Evolutionary conservation across 1,140 invertebrate species (phyloP), one percentile per base, ranked within the genome.

Genomic region (Gryon sp.): DNA sequence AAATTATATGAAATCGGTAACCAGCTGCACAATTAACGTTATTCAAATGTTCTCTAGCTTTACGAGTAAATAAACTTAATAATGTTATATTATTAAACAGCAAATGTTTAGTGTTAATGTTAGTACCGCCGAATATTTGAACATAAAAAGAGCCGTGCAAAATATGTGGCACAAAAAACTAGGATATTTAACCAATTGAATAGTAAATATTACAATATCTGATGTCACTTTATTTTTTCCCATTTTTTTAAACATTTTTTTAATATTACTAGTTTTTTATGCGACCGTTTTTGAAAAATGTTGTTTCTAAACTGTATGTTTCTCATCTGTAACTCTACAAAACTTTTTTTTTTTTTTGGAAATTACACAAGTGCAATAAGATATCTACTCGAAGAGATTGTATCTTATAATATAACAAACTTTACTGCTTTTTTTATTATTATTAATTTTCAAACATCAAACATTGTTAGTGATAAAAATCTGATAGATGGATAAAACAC

Each of bases 1-100:
- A 8, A 46, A 46, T 60, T 22, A 36, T 38, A 28, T 41, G 4
- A 41, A 73, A 16, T 59, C 30, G 19, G 22, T 52, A 57, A 52
- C 53, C 55, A 66, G 66, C 74, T 70, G 74, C 74, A 70, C 59
- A 60, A 46, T 70, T 65, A 65, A 76, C 65, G 30, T 59, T 57
- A 76, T 55, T 55, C 48, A 76, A 68, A 55, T 57, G 52, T 50
- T 2, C 15, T 36, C 22, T 36, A 15, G 9, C 12, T 46, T 24
- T 4, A 5, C 19, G 26, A 50, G 15, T 36, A 16, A n/a, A 45
- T 26, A 70, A 74, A 74, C 70, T 74, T 74, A 74, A 65, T 65
- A 65, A 50, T 50, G 34, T 52, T 53, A 45, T 9, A 63, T n/a
- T 9, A 40, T 15, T 48, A 50, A 50, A 59, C 20, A 43, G 45